These are phyloP conservation scores for Campylomormyrus tamandua DNA, from an alignment of 2,113 vertebrate genomes.

Conservation along the genomic window DNA sequence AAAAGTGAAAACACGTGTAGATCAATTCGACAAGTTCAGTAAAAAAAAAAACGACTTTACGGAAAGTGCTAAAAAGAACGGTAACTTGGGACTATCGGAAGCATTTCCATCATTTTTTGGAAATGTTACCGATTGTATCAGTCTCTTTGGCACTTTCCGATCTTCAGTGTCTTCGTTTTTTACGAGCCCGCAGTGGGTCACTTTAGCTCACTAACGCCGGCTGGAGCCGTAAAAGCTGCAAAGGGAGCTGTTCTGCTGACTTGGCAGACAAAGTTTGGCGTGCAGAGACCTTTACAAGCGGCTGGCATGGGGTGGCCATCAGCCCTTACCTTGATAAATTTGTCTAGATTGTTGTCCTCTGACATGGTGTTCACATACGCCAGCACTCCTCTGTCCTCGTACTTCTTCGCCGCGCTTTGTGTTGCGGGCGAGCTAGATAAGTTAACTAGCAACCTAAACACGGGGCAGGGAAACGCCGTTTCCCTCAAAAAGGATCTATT, in stretches of 20 bases:
- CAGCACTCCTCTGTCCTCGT: background rate
- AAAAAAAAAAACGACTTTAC: background rate
- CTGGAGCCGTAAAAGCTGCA: background rate
- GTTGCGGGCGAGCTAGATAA: constrained; percentile 15
- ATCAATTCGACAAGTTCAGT: background rate
- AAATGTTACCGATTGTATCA: background rate
- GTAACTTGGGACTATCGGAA: background rate
- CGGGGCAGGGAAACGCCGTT: background rate
- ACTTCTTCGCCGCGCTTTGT: background rate
- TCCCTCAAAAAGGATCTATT: background rate
- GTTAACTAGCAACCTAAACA: constrained; percentile 36
- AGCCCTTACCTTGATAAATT: constrained; percentile 71
- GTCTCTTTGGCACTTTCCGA: background rate
- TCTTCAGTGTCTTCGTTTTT: background rate
- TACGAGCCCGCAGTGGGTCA: background rate
- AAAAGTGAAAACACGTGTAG: background rate
- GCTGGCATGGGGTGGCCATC: background rate
- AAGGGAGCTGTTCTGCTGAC: background rate
- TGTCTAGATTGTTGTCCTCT: constrained; percentile 69
- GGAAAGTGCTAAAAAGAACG: background rate
- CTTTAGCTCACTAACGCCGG: background rate
- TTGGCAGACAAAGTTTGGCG: background rate
- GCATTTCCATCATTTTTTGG: background rate
- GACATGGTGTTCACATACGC: constrained; percentile 59
- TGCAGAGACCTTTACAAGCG: background rate